A percentile compares a stretch with the other conserved stretches of the same genome.
These are phyloP conservation scores for Brachirus orientalis DNA, from an alignment of 2,113 vertebrate species.

Conservation along the genomic window DNA sequence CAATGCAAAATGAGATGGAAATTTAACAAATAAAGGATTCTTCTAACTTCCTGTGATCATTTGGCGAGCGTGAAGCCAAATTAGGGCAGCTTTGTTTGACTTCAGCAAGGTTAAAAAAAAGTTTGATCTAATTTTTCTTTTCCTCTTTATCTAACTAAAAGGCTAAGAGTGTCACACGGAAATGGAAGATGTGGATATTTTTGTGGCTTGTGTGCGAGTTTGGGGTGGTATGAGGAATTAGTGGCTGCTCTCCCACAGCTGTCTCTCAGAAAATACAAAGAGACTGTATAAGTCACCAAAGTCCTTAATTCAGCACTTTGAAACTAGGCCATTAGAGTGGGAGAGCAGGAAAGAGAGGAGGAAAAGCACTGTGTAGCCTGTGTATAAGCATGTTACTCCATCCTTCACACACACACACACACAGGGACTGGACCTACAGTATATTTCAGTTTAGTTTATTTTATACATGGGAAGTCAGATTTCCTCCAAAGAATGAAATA, in stretches of 20 bases:
- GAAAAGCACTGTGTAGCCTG: not conserved
- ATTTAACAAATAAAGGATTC: not conserved
- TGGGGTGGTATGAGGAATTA: slow-evolving; percentile 19
- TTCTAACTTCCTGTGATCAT: slow-evolving; percentile 21
- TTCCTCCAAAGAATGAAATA: no score
- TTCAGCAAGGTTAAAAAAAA: slow-evolving; percentile 41
- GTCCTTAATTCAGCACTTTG: slow-evolving; percentile 64
- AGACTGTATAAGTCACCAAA: slow-evolving; percentile 58
- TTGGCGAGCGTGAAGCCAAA: slow-evolving; percentile 27
- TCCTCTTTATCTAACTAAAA: slow-evolving; percentile 8
- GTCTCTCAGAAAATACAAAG: slow-evolving; percentile 51
- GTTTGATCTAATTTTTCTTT: slow-evolving; percentile 31
- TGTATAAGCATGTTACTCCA: not conserved
- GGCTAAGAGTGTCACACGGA: slow-evolving; percentile 10
- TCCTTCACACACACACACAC: no score
- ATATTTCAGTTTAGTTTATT: no score
- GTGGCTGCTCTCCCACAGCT: slow-evolving; percentile 41
- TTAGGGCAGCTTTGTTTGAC: slow-evolving; percentile 37
- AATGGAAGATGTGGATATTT: slow-evolving; percentile 23
- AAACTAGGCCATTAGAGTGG: slow-evolving; percentile 56
- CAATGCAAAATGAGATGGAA: not conserved
- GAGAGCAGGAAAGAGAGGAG: slow-evolving; percentile 3
- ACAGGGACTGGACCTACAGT: no score
- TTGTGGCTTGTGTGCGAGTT: not conserved
- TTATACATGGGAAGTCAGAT: no score